Evolutionary conservation across 2,113 vertebrate species (phyloP).

Genomic region (Otolemur garnettii): DNA sequence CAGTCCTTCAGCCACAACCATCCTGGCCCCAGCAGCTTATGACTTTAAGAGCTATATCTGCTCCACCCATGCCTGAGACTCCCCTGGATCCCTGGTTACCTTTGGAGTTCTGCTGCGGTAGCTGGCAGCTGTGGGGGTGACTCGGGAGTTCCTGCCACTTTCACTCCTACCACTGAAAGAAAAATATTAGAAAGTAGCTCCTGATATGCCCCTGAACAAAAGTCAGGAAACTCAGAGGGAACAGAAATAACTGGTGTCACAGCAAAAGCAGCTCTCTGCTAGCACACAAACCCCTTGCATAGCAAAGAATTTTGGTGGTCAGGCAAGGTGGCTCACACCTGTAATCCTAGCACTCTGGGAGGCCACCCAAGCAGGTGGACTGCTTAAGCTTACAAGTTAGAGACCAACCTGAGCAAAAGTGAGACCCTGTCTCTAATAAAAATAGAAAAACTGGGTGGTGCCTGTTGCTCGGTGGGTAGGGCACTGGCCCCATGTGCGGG

Average conservation of each 20-base stretch:
- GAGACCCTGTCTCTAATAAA: too few relatives aligned
- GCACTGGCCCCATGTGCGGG: too few relatives aligned
- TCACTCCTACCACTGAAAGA: slow-evolving; percentile 47
- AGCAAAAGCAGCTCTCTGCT: background rate
- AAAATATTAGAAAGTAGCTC: background rate
- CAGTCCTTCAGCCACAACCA: background rate
- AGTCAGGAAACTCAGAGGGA: background rate
- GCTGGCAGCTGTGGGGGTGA: fast-evolving
- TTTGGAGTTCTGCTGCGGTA: slow-evolving; percentile 72
- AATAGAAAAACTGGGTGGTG: too few relatives aligned
- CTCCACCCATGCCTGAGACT: background rate
- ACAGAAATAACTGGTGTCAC: background rate
- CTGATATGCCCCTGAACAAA: background rate
- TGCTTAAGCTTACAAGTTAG: too few relatives aligned
- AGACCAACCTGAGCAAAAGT: too few relatives aligned
- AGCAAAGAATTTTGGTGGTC: background rate
- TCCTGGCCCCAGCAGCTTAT: background rate
- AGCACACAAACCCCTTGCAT: background rate
- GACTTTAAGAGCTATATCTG: background rate
- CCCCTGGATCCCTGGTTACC: slow-evolving; percentile 64
- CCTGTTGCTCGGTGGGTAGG: too few relatives aligned
- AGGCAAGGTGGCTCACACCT: too few relatives aligned
- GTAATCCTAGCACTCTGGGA: too few relatives aligned
- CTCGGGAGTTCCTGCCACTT: slow-evolving; percentile 37
- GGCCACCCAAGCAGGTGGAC: too few relatives aligned